Conservation (phyloP, 2,113 vertebrate genomes). For the Casuarius casuarius region DNA sequence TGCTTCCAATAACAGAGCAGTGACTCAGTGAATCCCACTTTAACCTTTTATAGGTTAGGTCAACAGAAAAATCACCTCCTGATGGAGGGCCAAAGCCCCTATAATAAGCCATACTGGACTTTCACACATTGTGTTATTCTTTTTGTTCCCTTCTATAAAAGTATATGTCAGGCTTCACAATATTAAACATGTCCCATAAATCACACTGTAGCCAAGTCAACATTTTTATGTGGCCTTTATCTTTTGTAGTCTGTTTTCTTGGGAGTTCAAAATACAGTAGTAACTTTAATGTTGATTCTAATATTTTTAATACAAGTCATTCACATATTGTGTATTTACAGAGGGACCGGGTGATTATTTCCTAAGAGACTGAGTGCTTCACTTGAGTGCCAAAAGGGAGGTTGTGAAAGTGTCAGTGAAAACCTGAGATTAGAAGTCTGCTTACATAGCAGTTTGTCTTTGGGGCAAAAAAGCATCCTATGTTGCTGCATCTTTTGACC, state of each 20-base stretch:
- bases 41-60: neutral
- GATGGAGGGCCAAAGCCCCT: neutral
- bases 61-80: neutral
- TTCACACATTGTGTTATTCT: neutral
- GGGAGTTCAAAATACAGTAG: neutral
- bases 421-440: neutral
- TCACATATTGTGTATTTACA: neutral
- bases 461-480: neutral
- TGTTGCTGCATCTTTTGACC: rapidly evolving
- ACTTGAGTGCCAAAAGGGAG: neutral
- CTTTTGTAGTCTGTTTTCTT: neutral
- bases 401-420: neutral
- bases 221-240: neutral
- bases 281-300: neutral
- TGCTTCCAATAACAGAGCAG: neutral
- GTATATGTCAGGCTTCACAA: neutral
- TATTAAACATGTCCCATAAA: neutral
- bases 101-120: neutral
- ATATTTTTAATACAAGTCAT: neutral
- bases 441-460: neutral
- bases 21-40: neutral
- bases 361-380: neutral
- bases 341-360: neutral
- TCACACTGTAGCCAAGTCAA: neutral
- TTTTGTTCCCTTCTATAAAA: neutral